These are phyloP conservation scores for Heliornis fulica DNA, from an alignment of 2,113 vertebrate genomes.

Conservation along the genomic window DNA sequence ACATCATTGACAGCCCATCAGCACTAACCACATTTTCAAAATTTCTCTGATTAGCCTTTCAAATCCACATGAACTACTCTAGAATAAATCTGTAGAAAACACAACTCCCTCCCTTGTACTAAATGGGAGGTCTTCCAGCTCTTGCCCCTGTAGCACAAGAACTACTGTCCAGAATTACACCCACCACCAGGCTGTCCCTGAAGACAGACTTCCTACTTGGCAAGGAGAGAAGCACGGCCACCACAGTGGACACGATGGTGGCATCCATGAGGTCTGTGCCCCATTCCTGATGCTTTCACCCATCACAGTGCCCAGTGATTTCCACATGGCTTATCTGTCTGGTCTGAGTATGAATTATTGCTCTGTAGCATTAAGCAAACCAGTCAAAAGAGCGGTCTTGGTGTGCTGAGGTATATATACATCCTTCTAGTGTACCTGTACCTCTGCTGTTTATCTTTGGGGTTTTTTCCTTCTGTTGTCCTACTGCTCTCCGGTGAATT, in stretches of 20 bases:
- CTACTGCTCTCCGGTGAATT: neutral
- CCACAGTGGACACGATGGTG: fast-evolving
- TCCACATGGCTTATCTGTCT: neutral
- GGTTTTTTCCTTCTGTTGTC: neutral
- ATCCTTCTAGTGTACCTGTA: neutral
- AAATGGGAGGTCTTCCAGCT: neutral
- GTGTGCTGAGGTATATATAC: neutral
- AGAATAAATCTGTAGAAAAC: neutral
- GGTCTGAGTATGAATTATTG: neutral
- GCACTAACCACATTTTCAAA: neutral
- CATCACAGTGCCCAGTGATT: neutral
- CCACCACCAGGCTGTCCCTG: neutral
- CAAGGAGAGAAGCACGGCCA: neutral
- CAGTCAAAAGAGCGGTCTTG: neutral
- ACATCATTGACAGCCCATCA: neutral
- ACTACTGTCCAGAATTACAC: neutral
- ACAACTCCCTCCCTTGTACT: neutral
- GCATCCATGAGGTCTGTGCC: neutral
- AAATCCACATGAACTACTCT: neutral
- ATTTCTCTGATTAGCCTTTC: neutral
- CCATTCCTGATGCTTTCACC: neutral
- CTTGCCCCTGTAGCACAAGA: neutral
- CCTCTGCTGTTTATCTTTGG: neutral
- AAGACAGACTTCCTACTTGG: neutral
- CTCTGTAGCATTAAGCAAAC: neutral